These are phyloP conservation scores for Folsomia manolachei DNA, from an alignment of 2,888 invertebrate genomes.

Conservation along the genomic window DNA sequence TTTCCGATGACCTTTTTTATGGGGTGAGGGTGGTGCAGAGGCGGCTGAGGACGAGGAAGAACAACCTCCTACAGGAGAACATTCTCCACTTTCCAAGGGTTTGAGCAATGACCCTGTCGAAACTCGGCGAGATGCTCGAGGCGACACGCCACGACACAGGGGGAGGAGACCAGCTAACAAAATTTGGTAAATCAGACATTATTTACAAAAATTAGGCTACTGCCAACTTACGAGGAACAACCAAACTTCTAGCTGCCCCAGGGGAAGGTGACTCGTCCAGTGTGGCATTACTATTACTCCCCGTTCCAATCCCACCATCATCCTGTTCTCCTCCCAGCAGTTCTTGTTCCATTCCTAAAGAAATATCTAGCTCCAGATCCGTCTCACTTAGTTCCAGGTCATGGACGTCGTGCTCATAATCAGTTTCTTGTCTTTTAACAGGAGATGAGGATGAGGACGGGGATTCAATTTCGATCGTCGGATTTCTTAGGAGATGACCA, in stretches of 20 bases:
- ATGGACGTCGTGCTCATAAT: too few relatives aligned
- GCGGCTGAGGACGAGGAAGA: constrained; percentile 44
- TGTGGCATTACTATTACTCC: not conserved
- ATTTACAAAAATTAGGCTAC: constrained; percentile 27
- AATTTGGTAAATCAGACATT: constrained; percentile 12
- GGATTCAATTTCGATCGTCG: constrained; percentile 48
- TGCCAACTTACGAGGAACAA: not conserved
- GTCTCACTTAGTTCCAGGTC: constrained; percentile 37
- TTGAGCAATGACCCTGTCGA: constrained; percentile 87
- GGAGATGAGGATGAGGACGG: constrained; percentile 47
- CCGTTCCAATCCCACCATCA: too few relatives aligned
- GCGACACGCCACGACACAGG: constrained; percentile 48
- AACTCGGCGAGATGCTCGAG: constrained; percentile 77
- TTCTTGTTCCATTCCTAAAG: constrained; percentile 28
- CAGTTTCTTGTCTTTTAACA: constrained; percentile 40
- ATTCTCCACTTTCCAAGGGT: constrained; percentile 56
- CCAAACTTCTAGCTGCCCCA: not conserved
- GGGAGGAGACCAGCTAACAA: not conserved
- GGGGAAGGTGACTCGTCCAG: not conserved
- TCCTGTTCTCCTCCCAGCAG: too few relatives aligned
- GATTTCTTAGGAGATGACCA: constrained; percentile 24
- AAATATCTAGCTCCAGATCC: constrained; percentile 16
- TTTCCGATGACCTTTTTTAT: not conserved
- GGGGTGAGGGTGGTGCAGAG: constrained; percentile 22
- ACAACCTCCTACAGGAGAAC: constrained; percentile 37